These are phyloP conservation scores for Agriopis marginaria DNA, from an alignment of 2,888 invertebrate species.

Conservation along the genomic window DNA sequence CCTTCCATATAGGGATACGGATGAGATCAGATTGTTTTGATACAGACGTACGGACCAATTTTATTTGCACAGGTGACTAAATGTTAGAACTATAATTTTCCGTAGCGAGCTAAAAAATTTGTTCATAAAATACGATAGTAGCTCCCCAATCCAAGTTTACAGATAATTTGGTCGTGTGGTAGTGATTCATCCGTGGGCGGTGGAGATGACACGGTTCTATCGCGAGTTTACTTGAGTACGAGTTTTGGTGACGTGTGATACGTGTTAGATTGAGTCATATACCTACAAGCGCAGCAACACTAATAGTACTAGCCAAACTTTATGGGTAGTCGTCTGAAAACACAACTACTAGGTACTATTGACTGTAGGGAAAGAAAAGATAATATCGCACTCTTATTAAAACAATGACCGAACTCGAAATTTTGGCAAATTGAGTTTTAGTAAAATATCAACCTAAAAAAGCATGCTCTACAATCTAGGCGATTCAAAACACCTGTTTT, in stretches of 20 bases:
- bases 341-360: too few species aligned
- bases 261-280: slow-evolving; percentile 17
- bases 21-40: slow-evolving; percentile 53
- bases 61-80: not conserved
- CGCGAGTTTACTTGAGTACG: slow-evolving; percentile 18
- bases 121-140: not conserved
- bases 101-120: not conserved
- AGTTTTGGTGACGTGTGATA: slow-evolving; percentile 4
- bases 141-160: not conserved
- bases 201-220: slow-evolving; percentile 46
- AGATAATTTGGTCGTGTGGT: not conserved
- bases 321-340: too few species aligned
- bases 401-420: too few species aligned
- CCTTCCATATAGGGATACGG: slow-evolving; percentile 45
- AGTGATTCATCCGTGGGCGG: slow-evolving; percentile 50
- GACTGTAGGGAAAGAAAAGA: too few species aligned
- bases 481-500: too few species aligned
- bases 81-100: not conserved
- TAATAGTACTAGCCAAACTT: not conserved
- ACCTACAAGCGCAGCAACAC: not conserved
- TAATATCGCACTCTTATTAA: too few species aligned
- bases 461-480: too few species aligned
- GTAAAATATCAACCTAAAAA: too few species aligned
- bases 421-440: too few species aligned
- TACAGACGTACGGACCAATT: slow-evolving; percentile 25